Percentiles rank a stretch among this genome's conserved stretches.
Evolutionary conservation across 1,140 invertebrate genomes (phyloP).

Genomic region (Lordiphosa stackelbergi): DNA sequence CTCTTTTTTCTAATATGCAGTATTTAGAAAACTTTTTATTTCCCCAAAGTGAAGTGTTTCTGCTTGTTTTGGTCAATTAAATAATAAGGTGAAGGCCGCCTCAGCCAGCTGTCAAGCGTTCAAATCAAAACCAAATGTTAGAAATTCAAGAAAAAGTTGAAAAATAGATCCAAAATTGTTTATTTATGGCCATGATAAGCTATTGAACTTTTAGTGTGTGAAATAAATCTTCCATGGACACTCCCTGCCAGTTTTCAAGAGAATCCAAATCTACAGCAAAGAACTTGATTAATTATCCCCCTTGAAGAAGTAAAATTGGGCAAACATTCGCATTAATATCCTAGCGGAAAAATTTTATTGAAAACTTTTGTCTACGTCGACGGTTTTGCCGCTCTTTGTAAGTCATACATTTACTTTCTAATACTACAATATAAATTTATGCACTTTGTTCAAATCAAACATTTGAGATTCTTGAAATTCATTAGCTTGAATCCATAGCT

Average conservation of each 20-base stretch:
- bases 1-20: conserved; percentile 2
- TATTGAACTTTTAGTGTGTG: conserved; percentile 60
- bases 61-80: conserved; percentile 39
- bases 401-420: too few relatives aligned
- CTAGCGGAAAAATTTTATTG: too few relatives aligned
- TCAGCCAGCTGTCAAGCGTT: conserved; percentile 32
- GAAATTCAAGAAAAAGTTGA: conserved; percentile 5
- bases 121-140: conserved; percentile 12
- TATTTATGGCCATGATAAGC: conserved; percentile 38
- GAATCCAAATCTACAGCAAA: not conserved
- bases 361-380: too few relatives aligned
- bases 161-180: conserved; percentile 28
- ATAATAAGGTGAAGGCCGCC: conserved; percentile 46
- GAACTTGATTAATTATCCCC: conserved; percentile 17
- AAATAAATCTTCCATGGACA: conserved; percentile 63
- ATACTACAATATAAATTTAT: too few relatives aligned
- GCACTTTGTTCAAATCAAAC: too few relatives aligned
- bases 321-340: too few relatives aligned
- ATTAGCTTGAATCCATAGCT: too few relatives aligned
- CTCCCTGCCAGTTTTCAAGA: conserved; percentile 20
- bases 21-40: conserved; percentile 28
- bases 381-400: too few relatives aligned
- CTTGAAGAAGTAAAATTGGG: not conserved
- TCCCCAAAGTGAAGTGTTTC: conserved; percentile 14
- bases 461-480: too few relatives aligned